Evolutionary conservation across 2,888 invertebrate species (phyloP).

Genomic region (Teinopalpus imperialis): DNA sequence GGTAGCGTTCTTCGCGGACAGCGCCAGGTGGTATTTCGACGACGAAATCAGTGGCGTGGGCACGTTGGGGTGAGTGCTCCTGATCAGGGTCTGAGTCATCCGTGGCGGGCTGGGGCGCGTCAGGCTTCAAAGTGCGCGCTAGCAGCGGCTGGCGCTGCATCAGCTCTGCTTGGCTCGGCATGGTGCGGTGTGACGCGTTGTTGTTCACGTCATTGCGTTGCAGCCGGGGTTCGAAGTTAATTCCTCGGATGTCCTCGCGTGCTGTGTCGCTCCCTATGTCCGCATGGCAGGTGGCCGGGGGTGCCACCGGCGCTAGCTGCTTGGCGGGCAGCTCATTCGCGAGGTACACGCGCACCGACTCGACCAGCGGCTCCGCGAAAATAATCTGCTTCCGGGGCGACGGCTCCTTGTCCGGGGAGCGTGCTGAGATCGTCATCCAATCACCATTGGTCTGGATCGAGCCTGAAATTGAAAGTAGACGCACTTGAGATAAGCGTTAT

Average conservation of each 20-base stretch:
- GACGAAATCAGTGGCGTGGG: constrained; percentile 65
- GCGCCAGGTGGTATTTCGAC: constrained; percentile 83
- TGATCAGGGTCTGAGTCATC: constrained; percentile 75
- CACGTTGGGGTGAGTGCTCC: constrained; percentile 65
- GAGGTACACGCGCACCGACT: constrained; percentile 74
- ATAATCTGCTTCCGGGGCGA: constrained; percentile 66
- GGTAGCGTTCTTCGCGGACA: constrained; percentile 88
- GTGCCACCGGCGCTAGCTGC: constrained; percentile 52
- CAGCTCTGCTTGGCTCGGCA: constrained; percentile 77
- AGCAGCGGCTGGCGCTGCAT: constrained; percentile 79
- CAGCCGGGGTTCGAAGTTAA: constrained; percentile 71
- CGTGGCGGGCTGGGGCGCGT: constrained; percentile 62
- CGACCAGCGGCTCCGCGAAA: constrained; percentile 72
- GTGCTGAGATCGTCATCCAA: constrained; percentile 79
- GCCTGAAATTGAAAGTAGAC: constrained; percentile 56
- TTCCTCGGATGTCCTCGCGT: constrained; percentile 70
- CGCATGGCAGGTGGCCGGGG: constrained; percentile 55
- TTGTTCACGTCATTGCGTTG: constrained; percentile 78
- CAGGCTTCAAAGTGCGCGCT: constrained; percentile 62
- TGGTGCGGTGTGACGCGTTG: constrained; percentile 64
- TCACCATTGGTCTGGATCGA: constrained; percentile 72
- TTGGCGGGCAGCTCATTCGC: constrained; percentile 66
- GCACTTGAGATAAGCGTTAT: constrained; percentile 7
- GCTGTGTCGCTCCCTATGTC: constrained; percentile 69
- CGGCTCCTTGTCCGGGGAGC: constrained; percentile 66